These are phyloP conservation scores for Stichodactyla helianthus DNA, from an alignment of 64 coral and sea anemone species.

Conservation along the genomic window DNA sequence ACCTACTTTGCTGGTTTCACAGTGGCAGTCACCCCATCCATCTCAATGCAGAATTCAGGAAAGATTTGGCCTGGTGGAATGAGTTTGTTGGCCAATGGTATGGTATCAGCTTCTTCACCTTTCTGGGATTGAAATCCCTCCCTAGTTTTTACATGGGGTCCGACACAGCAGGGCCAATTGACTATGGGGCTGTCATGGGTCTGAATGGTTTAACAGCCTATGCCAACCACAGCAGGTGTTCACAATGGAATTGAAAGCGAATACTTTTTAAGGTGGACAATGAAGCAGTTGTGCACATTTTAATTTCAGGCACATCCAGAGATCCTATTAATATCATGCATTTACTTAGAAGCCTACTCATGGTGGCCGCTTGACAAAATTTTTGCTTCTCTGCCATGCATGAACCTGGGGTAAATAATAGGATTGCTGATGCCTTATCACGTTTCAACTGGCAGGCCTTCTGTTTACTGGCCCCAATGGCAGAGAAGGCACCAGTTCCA, in stretches of 20 bases:
- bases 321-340: slow-evolving; percentile 8
- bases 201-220: slow-evolving; percentile 17
- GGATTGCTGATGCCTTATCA: slow-evolving; percentile 16
- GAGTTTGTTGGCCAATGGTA: slow-evolving; percentile 4
- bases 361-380: neutral
- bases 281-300: slow-evolving; percentile 7
- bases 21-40: slow-evolving; percentile 6
- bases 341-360: neutral
- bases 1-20: neutral
- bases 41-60: slow-evolving; percentile 18
- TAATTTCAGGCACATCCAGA: neutral
- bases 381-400: slow-evolving; percentile 23
- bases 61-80: slow-evolving; percentile 11
- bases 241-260: neutral
- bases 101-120: neutral
- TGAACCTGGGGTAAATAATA: neutral
- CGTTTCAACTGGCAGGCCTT: slow-evolving; percentile 26
- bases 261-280: neutral
- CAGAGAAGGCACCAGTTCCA: neutral
- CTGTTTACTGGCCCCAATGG: neutral
- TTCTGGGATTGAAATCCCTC: neutral
- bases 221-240: slow-evolving; percentile 19
- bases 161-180: slow-evolving; percentile 13
- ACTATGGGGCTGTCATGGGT: slow-evolving; percentile 27
- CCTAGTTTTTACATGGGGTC: neutral